Evolutionary conservation across 2,888 invertebrate genomes (phyloP).

Genomic region (Drosophila falleni): DNA sequence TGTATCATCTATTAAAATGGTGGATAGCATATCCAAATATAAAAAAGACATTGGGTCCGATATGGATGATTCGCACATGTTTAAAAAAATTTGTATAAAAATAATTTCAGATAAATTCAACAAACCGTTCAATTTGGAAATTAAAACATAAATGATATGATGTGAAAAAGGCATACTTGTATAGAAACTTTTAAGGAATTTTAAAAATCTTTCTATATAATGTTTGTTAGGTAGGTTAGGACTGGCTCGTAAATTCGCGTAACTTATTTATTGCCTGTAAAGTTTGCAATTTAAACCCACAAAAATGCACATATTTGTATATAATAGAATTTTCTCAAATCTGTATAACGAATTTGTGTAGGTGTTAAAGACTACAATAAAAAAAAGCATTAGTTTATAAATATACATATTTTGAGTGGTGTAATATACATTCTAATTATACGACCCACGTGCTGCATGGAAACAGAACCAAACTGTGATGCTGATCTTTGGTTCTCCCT

Average conservation of each 20-base stretch:
- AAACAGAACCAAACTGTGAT: constrained; percentile 22
- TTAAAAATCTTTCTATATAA: neutral
- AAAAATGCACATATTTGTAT: neutral
- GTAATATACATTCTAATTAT: constrained; percentile 17
- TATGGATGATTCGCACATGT: constrained; percentile 36
- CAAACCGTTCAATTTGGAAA: constrained; percentile 3
- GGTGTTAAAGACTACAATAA: neutral
- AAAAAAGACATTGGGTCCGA: constrained; percentile 56
- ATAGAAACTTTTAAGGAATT: neutral
- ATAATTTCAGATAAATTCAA: neutral
- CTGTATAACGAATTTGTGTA: neutral
- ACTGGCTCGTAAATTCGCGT: too few species aligned
- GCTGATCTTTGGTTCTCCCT: constrained; percentile 15
- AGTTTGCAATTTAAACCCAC: neutral
- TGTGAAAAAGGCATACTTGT: neutral
- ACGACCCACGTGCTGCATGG: constrained; percentile 15
- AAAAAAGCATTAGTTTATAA: neutral
- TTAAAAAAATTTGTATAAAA: constrained; percentile 5
- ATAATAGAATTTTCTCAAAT: neutral
- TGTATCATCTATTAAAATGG: constrained; percentile 51
- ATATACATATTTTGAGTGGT: neutral
- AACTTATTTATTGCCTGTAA: neutral
- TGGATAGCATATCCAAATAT: constrained; percentile 56
- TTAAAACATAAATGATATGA: neutral
- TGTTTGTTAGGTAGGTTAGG: neutral